These are phyloP conservation scores for Paraplagusia blochii DNA, from an alignment of 2,113 vertebrate genomes.

Conservation along the genomic window DNA sequence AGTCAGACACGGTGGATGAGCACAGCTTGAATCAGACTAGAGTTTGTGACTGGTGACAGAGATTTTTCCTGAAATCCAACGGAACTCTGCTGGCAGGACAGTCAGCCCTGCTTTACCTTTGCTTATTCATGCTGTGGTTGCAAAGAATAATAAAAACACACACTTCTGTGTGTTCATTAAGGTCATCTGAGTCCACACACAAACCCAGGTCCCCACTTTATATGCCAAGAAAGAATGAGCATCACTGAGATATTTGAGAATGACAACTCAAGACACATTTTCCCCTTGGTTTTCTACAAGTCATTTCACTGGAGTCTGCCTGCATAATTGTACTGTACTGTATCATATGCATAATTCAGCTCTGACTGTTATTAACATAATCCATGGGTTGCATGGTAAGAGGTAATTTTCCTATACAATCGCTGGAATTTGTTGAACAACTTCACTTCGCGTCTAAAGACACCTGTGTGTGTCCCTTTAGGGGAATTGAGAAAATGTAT, in stretches of 20 bases:
- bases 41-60: slow-evolving; percentile 62
- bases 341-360: slow-evolving; percentile 59
- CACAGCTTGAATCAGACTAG: slow-evolving; percentile 50
- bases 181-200: slow-evolving; percentile 20
- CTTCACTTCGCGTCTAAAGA: too few species aligned
- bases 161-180: slow-evolving; percentile 31
- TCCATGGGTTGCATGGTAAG: slow-evolving; percentile 53
- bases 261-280: slow-evolving; percentile 9
- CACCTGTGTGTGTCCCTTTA: slow-evolving; percentile 7
- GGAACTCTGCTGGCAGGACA: slow-evolving; percentile 58
- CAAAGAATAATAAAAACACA: slow-evolving; percentile 46
- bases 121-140: slow-evolving; percentile 49
- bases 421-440: too few species aligned
- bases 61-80: slow-evolving; percentile 62
- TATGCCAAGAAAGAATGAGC: too few species aligned
- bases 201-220: too few species aligned
- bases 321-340: too few species aligned
- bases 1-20: slow-evolving; percentile 29
- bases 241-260: slow-evolving; percentile 21
- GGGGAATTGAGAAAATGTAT: slow-evolving; percentile 3
- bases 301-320: slow-evolving; percentile 11
- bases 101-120: slow-evolving; percentile 49
- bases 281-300: background rate
- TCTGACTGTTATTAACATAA: slow-evolving; percentile 57
- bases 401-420: too few species aligned